These are phyloP conservation scores for Dicranocentrus wangi DNA, from an alignment of 2,888 invertebrate genomes.

Conservation along the genomic window DNA sequence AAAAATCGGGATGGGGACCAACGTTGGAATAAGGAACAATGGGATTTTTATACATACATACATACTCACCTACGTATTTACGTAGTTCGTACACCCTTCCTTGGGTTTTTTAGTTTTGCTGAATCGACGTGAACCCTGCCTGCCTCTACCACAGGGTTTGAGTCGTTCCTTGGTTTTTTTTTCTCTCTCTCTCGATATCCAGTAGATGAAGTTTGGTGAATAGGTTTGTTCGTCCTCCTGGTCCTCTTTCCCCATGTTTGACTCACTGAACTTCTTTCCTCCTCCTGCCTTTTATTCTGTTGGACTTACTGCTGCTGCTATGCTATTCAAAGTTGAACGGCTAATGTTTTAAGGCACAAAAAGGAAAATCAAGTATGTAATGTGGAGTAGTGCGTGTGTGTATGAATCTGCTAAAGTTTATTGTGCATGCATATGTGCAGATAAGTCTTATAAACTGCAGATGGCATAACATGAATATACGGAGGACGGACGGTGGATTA, in stretches of 20 bases:
- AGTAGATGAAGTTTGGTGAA: background rate
- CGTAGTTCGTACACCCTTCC: no score
- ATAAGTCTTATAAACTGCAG: no score
- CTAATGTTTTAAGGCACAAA: no score
- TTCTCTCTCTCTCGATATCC: slow-evolving; percentile 10
- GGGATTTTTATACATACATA: background rate
- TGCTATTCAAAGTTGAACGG: no score
- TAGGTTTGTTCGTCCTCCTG: background rate
- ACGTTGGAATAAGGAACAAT: slow-evolving; percentile 5
- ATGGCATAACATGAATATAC: no score
- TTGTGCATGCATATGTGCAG: slow-evolving; percentile 19
- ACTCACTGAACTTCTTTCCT: slow-evolving; percentile 41
- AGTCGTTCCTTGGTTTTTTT: slow-evolving; percentile 34
- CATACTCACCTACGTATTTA: no score
- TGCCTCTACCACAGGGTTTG: background rate
- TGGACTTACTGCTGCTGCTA: background rate
- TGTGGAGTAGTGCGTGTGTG: background rate
- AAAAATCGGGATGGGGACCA: slow-evolving; percentile 17
- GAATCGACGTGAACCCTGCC: no score
- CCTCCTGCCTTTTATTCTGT: slow-evolving; percentile 4
- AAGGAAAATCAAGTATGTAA: background rate
- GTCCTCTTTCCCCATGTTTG: slow-evolving; percentile 29
- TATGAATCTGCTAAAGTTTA: background rate
- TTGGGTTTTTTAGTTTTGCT: no score
- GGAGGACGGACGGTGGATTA: no score